Evolutionary conservation across 2,797 vertebrate species (phyloP).

Genomic region (Neostethus bicornis): DNA sequence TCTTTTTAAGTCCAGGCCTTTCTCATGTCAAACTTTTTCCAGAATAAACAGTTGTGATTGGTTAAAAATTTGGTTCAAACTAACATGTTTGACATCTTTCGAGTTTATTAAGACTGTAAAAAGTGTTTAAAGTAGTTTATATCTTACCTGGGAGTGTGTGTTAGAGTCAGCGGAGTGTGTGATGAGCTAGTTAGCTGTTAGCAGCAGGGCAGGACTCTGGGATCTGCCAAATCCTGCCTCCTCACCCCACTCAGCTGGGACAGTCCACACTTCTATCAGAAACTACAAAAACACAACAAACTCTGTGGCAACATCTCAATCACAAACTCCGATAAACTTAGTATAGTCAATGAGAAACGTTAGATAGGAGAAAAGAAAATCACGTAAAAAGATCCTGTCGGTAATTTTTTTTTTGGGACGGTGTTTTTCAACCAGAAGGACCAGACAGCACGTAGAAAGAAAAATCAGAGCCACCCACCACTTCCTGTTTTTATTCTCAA

Average conservation of each 20-base stretch:
- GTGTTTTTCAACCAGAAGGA: slow-evolving; percentile 70
- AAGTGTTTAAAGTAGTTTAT: slow-evolving; percentile 1
- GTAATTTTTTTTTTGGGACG: slow-evolving; percentile 51
- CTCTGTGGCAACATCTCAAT: too few relatives aligned
- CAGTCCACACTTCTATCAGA: too few relatives aligned
- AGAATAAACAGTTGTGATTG: neutral
- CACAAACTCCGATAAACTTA: too few relatives aligned
- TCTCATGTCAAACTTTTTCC: slow-evolving; percentile 32
- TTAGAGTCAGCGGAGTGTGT: slow-evolving; percentile 26
- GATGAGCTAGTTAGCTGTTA: slow-evolving; percentile 65
- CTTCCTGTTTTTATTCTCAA: slow-evolving; percentile 47
- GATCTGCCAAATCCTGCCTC: slow-evolving; percentile 75
- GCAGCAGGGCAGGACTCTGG: slow-evolving; percentile 70
- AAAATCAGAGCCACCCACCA: fast-evolving
- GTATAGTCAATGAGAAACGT: too few relatives aligned
- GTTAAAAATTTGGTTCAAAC: neutral
- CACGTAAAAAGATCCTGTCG: slow-evolving; percentile 19
- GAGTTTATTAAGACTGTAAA: neutral
- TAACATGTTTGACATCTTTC: neutral
- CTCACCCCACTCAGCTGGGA: slow-evolving; percentile 81
- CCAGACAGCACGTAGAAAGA: slow-evolving; percentile 20
- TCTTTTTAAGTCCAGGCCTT: slow-evolving; percentile 38
- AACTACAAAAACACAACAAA: too few relatives aligned
- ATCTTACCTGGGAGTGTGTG: slow-evolving; percentile 62
- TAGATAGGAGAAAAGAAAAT: slow-evolving; percentile 2